These are phyloP conservation scores for Megaustenia siamemsis DNA, from an alignment of 2,888 invertebrate species.

Conservation along the genomic window DNA sequence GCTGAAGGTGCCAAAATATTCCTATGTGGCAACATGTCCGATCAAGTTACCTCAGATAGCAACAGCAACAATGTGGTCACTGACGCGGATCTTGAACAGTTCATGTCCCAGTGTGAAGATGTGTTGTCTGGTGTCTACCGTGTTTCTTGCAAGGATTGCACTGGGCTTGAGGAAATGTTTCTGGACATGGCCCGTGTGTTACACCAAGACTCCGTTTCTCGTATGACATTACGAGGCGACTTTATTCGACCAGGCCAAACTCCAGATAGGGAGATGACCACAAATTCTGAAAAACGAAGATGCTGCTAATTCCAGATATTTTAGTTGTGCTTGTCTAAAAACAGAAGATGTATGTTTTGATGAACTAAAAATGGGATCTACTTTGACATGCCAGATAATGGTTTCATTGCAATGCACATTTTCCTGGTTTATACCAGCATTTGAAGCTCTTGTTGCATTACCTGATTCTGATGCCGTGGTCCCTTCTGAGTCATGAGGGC, in stretches of 20 bases:
- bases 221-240: constrained; percentile 71
- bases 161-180: constrained; percentile 94
- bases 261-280: constrained; percentile 60
- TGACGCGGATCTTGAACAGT: constrained; percentile 92
- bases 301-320: constrained; percentile 62
- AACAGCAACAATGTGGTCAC: constrained; percentile 87
- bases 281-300: constrained; percentile 61
- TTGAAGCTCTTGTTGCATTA: no score
- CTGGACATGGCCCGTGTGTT: constrained; percentile 86
- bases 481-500: no score
- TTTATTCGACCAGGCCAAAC: constrained; percentile 69
- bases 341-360: background rate
- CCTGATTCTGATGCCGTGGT: no score
- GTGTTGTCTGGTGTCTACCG: constrained; percentile 92
- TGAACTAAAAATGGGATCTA: background rate
- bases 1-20: constrained; percentile 95
- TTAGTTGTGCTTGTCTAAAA: no score
- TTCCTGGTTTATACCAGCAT: no score
- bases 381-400: background rate
- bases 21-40: constrained; percentile 94
- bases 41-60: constrained; percentile 83
- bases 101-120: constrained; percentile 92
- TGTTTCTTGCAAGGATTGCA: constrained; percentile 92
- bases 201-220: constrained; percentile 67
- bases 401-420: no score